phyloP scores from a whole-genome alignment of 1,140 invertebrate genomes.

The Lordiphosa stackelbergi region DNA sequence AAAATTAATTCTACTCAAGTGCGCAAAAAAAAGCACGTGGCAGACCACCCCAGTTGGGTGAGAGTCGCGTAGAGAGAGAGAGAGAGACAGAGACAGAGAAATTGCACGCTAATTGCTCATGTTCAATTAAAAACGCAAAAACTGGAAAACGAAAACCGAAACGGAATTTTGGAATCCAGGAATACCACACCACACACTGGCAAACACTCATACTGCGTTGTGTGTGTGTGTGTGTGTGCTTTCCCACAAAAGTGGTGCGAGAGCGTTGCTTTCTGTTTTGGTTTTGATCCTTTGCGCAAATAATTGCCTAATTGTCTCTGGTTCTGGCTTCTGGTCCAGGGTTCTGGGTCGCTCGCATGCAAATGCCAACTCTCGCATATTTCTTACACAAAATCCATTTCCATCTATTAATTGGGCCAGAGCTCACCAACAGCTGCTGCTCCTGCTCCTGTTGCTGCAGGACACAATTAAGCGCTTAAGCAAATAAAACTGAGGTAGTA shows the following conservation, averaged over 20 bases:
- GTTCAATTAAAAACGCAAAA: conserved; percentile 69
- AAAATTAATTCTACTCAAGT: conserved; percentile 77
- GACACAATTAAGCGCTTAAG: conserved; percentile 69
- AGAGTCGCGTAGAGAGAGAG: conserved; percentile 48
- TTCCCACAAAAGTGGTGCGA: too few species aligned
- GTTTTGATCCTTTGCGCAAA: conserved; percentile 76
- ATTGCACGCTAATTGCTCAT: conserved; percentile 76
- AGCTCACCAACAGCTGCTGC: conserved; percentile 41
- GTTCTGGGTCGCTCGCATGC: conserved; percentile 26
- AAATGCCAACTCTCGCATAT: conserved; percentile 60
- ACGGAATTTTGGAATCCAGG: conserved; percentile 6
- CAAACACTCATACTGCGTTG: neutral
- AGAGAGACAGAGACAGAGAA: conserved; percentile 40
- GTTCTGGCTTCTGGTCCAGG: conserved; percentile 38
- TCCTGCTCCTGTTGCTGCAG: conserved; percentile 34
- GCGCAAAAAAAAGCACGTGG: conserved; percentile 35
- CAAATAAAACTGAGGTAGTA: conserved; percentile 51
- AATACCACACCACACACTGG: neutral
- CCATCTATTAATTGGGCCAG: conserved; percentile 64
- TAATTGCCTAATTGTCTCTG: conserved; percentile 76
- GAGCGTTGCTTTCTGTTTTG: conserved; percentile 61
- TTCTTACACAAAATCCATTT: conserved; percentile 72
- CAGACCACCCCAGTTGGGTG: conserved; percentile 33
- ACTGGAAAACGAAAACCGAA: conserved; percentile 16
- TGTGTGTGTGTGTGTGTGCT: too few species aligned